These are phyloP conservation scores for Bujurquina vittata DNA, from an alignment of 2,113 vertebrate species.

Conservation along the genomic window DNA sequence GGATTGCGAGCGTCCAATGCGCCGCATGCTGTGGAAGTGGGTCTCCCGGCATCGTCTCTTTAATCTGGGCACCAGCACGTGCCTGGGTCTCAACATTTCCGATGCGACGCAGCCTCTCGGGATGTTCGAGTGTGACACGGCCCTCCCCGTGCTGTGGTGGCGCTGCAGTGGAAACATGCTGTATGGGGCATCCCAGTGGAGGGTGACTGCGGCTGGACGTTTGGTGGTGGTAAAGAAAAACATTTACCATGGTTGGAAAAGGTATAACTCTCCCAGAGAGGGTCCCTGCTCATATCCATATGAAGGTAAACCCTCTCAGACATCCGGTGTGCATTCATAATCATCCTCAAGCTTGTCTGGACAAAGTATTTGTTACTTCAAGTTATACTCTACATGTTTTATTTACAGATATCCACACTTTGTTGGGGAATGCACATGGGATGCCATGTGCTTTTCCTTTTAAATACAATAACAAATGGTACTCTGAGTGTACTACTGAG, in stretches of 20 bases:
- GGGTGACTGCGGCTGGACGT: conserved; percentile 73
- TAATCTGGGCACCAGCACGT: conserved; percentile 85
- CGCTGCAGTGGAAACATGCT: conserved; percentile 81
- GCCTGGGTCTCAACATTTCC: conserved; percentile 87
- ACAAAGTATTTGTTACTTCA: not conserved
- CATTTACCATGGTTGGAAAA: conserved; percentile 81
- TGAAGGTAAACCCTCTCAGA: conserved; percentile 81
- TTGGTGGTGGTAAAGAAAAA: conserved; percentile 82
- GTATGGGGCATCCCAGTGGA: conserved; percentile 81
- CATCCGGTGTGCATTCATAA: no score
- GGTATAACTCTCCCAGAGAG: conserved; percentile 81
- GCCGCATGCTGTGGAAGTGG: conserved; percentile 94
- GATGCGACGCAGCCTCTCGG: conserved; percentile 76
- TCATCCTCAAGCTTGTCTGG: not conserved
- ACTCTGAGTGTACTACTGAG: conserved; percentile 87
- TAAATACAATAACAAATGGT: conserved; percentile 90
- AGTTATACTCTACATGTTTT: conserved; percentile 10
- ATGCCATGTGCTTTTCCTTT: conserved; percentile 90
- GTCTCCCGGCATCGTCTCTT: conserved; percentile 88
- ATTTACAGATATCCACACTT: conserved; percentile 87
- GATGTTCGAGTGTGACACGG: conserved; percentile 85
- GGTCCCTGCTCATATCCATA: conserved; percentile 87
- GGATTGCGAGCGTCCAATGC: conserved; percentile 81
- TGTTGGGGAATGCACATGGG: conserved; percentile 89
- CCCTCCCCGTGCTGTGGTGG: conserved; percentile 83